phyloP scores from a whole-genome alignment of 2,797 vertebrate species.

The Propithecus deckenii region DNA sequence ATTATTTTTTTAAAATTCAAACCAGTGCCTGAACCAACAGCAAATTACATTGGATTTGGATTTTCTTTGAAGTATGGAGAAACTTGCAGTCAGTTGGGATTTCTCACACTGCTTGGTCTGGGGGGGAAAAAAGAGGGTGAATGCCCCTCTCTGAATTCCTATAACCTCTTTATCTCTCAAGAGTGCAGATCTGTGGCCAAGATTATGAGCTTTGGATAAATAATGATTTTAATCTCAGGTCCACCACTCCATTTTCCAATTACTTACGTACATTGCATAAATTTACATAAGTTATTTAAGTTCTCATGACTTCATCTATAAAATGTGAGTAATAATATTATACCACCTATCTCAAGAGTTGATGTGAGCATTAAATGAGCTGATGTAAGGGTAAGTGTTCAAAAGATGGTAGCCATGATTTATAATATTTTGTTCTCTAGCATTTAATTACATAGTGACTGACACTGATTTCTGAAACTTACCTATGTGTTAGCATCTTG shows the following conservation, averaged over 20 bases:
- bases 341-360: background rate
- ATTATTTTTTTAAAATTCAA: constrained; percentile 45
- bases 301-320: background rate
- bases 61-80: constrained; percentile 11
- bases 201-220: background rate
- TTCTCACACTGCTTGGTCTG: background rate
- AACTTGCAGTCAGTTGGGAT: background rate
- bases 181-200: background rate
- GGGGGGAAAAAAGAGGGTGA: background rate
- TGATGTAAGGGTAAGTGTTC: background rate
- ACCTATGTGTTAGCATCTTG: background rate
- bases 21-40: background rate
- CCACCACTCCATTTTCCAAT: background rate
- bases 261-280: background rate
- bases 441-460: background rate
- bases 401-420: background rate
- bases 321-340: background rate
- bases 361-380: background rate
- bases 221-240: background rate
- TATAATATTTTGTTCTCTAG: background rate
- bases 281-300: background rate
- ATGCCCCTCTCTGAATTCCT: background rate
- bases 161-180: background rate
- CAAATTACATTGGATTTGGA: constrained; percentile 21
- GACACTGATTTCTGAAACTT: constrained; percentile 5